These are phyloP conservation scores for Tolmerus cingulatus DNA, from an alignment of 2,888 invertebrate genomes.

Conservation along the genomic window DNA sequence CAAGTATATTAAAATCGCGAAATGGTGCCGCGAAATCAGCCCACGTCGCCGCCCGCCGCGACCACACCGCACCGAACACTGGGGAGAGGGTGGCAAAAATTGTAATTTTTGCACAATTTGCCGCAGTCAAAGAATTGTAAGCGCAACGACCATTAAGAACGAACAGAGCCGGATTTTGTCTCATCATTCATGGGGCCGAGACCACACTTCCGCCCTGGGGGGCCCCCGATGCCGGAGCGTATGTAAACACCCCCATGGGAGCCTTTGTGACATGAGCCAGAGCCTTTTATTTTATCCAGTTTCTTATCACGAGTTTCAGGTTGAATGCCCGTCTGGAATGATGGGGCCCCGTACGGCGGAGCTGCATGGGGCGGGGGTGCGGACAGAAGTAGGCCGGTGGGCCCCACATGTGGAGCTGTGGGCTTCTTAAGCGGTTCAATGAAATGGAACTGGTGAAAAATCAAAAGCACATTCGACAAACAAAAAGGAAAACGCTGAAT, in stretches of 20 bases:
- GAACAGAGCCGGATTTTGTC: constrained; percentile 4
- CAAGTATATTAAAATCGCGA: not conserved
- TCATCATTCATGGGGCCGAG: constrained; percentile 13
- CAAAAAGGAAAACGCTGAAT: not conserved
- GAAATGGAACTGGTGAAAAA: not conserved
- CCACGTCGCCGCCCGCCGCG: not conserved
- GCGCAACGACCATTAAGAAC: constrained; percentile 27
- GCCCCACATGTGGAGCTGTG: not conserved
- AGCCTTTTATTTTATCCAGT: constrained; percentile 34
- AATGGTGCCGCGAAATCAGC: not conserved
- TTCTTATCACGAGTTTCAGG: constrained; percentile 39
- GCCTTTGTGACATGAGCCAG: constrained; percentile 35
- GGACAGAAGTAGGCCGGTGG: not conserved
- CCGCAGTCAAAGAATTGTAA: constrained; percentile 21
- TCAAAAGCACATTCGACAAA: not conserved
- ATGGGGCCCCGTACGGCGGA: not conserved
- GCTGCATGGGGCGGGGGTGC: not conserved
- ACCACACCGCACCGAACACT: not conserved
- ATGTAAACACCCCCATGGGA: constrained; percentile 36
- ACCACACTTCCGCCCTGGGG: constrained; percentile 18
- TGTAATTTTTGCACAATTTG: constrained; percentile 28
- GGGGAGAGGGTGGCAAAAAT: not conserved
- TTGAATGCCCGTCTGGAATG: constrained; percentile 39
- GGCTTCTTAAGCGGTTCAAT: not conserved
- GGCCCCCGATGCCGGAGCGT: not conserved